phyloP scores from a whole-genome alignment of 2,888 invertebrate genomes.

The Gastracanthus pulcherrimus region DNA sequence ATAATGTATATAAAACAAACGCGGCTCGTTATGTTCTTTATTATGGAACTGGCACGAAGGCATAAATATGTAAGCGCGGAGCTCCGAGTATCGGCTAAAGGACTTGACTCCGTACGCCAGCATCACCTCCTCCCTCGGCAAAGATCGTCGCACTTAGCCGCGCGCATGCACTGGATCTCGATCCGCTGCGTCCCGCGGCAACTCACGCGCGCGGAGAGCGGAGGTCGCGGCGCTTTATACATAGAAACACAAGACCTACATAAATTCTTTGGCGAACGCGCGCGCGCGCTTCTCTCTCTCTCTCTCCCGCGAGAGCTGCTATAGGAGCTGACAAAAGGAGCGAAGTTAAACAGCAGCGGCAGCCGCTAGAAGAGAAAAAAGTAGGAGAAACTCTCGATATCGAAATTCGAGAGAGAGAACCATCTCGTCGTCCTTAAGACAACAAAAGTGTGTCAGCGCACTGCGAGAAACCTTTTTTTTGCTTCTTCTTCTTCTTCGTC shows the following conservation, averaged over 20 bases:
- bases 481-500: background rate
- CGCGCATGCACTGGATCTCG: slow-evolving; percentile 13
- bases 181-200: no score
- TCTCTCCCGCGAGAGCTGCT: no score
- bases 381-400: slow-evolving; percentile 40
- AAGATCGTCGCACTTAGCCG: slow-evolving; percentile 44
- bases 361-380: background rate
- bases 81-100: slow-evolving; percentile 13
- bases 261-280: slow-evolving; percentile 36
- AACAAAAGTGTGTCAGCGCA: slow-evolving; percentile 38
- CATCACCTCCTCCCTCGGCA: background rate
- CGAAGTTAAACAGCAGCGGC: no score
- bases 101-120: no score
- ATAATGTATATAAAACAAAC: background rate
- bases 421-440: slow-evolving; percentile 43
- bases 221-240: slow-evolving; percentile 23
- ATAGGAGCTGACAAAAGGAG: slow-evolving; percentile 44
- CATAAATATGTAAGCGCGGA: slow-evolving; percentile 41
- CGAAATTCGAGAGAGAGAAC: slow-evolving; percentile 41
- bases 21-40: slow-evolving; percentile 32
- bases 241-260: slow-evolving; percentile 39
- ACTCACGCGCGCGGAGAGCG: slow-evolving; percentile 12
- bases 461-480: slow-evolving; percentile 20
- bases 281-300: background rate
- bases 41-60: slow-evolving; percentile 56